Percentiles rank a stretch among this genome's conserved stretches.
These are phyloP conservation scores for Drosophila helvetica DNA, from an alignment of 2,888 invertebrate species.

Conservation along the genomic window DNA sequence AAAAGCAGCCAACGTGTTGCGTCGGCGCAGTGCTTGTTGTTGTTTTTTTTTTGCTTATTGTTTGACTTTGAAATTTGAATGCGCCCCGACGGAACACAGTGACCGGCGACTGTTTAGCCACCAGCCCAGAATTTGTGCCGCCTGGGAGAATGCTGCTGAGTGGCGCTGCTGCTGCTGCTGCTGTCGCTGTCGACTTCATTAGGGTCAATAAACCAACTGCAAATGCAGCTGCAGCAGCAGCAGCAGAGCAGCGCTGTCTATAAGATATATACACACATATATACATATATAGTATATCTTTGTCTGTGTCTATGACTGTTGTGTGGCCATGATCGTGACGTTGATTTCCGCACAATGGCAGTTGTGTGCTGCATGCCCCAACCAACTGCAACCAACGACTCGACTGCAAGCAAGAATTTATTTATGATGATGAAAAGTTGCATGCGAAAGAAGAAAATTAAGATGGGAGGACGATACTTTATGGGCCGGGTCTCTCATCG, in stretches of 20 bases:
- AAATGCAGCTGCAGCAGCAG: conserved; percentile 24
- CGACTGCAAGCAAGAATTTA: not conserved
- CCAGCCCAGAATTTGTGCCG: conserved; percentile 39
- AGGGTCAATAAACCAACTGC: conserved; percentile 74
- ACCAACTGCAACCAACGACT: not conserved
- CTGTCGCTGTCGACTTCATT: conserved; percentile 57
- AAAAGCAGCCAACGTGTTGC: conserved; percentile 44
- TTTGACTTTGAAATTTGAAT: conserved; percentile 69
- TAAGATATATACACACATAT: not conserved
- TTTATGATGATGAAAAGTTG: not conserved
- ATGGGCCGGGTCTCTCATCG: not conserved
- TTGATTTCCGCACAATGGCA: conserved; percentile 27
- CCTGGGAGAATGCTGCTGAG: not conserved
- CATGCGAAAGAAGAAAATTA: not conserved
- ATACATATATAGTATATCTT: conserved; percentile 20
- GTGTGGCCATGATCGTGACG: conserved; percentile 40
- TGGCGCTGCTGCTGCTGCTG: conserved; percentile 15
- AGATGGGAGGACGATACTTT: not conserved
- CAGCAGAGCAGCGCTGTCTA: conserved; percentile 25
- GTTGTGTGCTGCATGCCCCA: conserved; percentile 12
- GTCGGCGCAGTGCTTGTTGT: conserved; percentile 43
- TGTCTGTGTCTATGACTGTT: conserved; percentile 35
- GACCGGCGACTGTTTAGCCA: conserved; percentile 54
- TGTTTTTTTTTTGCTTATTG: conserved; percentile 48
- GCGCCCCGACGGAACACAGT: conserved; percentile 27